A percentile compares a stretch with the other conserved stretches of the same genome.
These are phyloP conservation scores for Baryphthengus martii DNA, from an alignment of 2,113 vertebrate genomes.

Conservation along the genomic window DNA sequence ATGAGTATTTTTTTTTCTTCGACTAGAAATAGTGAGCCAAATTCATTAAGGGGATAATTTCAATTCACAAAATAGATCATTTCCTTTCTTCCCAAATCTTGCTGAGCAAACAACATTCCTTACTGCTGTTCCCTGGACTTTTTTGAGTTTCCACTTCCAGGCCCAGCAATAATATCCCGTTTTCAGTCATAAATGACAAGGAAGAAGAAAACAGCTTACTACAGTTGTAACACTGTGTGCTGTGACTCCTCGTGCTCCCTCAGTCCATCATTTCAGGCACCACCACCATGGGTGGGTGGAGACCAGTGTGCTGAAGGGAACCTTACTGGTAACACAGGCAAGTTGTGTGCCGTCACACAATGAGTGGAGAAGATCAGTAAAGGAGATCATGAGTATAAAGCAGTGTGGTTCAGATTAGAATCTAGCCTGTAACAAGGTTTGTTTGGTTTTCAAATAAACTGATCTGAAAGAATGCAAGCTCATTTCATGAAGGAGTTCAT, in stretches of 20 bases:
- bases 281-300: not conserved
- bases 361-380: not conserved
- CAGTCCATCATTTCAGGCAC: not conserved
- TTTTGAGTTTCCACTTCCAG: not conserved
- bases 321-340: not conserved
- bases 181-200: not conserved
- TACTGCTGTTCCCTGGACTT: not conserved
- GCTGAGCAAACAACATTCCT: slow-evolving; percentile 29
- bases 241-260: not conserved
- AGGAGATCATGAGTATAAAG: not conserved
- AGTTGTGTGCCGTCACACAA: not conserved
- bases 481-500: not conserved
- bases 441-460: not conserved
- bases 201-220: not conserved
- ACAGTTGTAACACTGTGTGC: not conserved
- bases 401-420: not conserved
- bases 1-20: not conserved
- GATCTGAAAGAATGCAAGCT: not conserved
- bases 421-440: not conserved
- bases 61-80: slow-evolving; percentile 31
- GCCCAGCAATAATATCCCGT: not conserved
- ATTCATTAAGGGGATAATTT: slow-evolving; percentile 44
- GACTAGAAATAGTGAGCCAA: not conserved
- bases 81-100: slow-evolving; percentile 38
- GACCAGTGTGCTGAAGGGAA: not conserved